Base-by-base conservation (phyloP, 2,113 vertebrate genomes). In the Callithrix jacchus region DNA sequence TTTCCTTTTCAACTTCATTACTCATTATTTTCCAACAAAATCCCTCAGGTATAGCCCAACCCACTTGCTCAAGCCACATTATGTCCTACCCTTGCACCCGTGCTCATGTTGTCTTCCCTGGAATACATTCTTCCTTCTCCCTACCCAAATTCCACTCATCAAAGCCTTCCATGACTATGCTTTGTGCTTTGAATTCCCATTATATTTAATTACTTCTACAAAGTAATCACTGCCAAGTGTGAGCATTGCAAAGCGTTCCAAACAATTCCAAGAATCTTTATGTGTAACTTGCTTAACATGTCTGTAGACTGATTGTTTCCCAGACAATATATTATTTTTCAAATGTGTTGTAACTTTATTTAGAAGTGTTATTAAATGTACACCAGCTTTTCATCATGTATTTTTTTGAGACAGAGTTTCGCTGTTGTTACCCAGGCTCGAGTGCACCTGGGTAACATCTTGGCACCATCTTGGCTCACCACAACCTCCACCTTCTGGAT, bases 351-450 rank as follows among this genome's bases (percentile, higher is more conserved):
- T 64, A 27, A 70, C 77, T 89, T 94, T 94, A 54, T 64, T 92
- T 89, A 89, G n/a, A 88, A 95, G 42, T 89, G 68, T 68, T 86
- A 84, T 17, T 95, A 79, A 91, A 91, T 47, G 37, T 45, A 83
- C 11, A 87, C 23, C 66, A 87, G 47, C 17, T 87, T 87, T 86
- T 95, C 70, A n/a, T 30, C 40, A 35, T 42, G 4, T 42, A 5
- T 42, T 42, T 42, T 42, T 42, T 42, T 42, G 42, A 42, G 42
- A 42, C 42, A 6, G 42, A 42, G 42, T 42, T 42, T 42, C 42
- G 42, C 42, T 42, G 42, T 42, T 42, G 42, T 42, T 42, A 42
- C 42, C 42, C 42, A 42, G 42, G 42, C 42, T 42, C 4, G 42
- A 42, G 42, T 42, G 42, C 42, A 42, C 3, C n/a, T n/a, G n/a